These are phyloP conservation scores for Phortica okadai DNA, from an alignment of 2,888 invertebrate genomes.

Conservation along the genomic window DNA sequence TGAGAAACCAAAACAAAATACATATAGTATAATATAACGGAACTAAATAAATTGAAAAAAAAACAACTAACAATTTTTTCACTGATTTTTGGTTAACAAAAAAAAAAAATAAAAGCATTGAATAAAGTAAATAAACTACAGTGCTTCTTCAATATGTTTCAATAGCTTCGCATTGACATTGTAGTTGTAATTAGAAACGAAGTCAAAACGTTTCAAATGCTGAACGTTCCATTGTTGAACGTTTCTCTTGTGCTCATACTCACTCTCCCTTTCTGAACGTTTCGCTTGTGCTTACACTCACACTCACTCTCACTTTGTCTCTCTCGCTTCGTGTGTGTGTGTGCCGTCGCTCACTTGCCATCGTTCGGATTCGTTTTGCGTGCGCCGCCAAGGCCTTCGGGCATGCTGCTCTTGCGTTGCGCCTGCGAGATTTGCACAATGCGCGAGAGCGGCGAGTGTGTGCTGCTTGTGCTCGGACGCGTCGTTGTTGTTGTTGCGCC, in stretches of 20 bases:
- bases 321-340: neutral
- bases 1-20: neutral
- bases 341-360: neutral
- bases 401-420: slow-evolving; percentile 74
- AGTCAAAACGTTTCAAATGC: no score
- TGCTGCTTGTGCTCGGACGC: slow-evolving; percentile 70
- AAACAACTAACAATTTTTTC: no score
- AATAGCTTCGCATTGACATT: no score
- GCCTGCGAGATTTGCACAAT: slow-evolving; percentile 76
- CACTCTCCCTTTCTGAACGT: no score
- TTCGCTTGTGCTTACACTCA: no score
- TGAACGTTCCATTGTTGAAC: no score
- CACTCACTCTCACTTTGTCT: no score
- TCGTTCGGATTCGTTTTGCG: slow-evolving; percentile 17
- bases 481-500: slow-evolving; percentile 31
- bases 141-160: no score
- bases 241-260: no score
- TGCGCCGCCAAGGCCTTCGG: slow-evolving; percentile 51
- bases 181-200: no score
- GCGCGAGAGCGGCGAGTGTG: slow-evolving; percentile 75
- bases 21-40: neutral
- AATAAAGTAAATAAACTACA: neutral
- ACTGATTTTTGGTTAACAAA: no score
- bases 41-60: neutral
- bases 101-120: neutral